Evolutionary conservation across 2,888 invertebrate genomes (phyloP), one percentile per base, ranked within the genome.

Genomic region (Pinctada fucata): DNA sequence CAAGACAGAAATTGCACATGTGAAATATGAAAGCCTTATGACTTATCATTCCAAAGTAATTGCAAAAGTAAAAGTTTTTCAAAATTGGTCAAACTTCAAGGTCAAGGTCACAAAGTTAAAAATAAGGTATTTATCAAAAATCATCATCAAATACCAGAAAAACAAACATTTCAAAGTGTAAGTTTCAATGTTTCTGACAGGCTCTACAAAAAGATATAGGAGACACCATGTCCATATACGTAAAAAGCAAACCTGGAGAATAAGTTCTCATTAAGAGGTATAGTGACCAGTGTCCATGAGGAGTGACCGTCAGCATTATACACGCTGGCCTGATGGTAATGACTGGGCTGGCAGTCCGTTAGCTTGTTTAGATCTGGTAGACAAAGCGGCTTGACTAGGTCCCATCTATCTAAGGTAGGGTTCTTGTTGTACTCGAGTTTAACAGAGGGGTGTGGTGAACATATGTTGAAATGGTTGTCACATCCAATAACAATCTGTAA

Each of bases 401-500:
- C 88, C 92, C 93, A 93, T 6, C 81, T 82, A 16, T 89, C 89
- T n/a, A 82, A 71, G n/a, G 80, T 72, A 3, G 92, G 92, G 79
- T 92, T 91, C 76, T 89, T 91, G 76, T 90, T 91, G 83, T 89
- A 93, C 83, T 92, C 87, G 6, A 93, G 86, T 69, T 82, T 79
- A 47, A 93, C 86, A 2, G 90, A 87, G 8, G 89, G 86, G 45
- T 88, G 84, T 5, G 85, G 73, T 2, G 84, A 80, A 78, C 93
- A 93, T 3, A 83, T 83, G 64, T 90, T 88, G 31, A 80, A 80
- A 8, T 81, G 76, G 70, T 88, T 84, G 45, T 85, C 88, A 85
- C 93, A 93, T 2, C 92, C 92, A 16, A 93, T 89, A 45, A 89
- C 89, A 66, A 93, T 89, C 92, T 92, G 87, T 10, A 80, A 82